phyloP scores from a whole-genome alignment of 2,113 vertebrate genomes.

The Todiramphus chloris region DNA sequence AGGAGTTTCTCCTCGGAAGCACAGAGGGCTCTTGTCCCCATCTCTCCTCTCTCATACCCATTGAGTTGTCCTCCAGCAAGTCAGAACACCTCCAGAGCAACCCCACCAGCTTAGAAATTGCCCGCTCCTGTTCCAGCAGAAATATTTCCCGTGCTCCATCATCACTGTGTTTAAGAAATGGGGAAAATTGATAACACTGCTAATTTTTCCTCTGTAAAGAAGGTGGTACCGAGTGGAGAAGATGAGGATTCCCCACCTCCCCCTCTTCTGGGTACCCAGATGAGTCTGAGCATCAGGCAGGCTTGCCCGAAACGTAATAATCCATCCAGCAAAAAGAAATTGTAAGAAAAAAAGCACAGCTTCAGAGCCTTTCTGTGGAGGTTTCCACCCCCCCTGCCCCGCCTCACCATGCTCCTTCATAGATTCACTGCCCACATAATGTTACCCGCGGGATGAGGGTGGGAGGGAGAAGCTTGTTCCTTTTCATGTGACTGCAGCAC shows the following conservation, averaged over 20 bases:
- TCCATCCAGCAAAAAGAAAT: not conserved
- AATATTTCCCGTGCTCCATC: not conserved
- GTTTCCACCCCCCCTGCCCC: not conserved
- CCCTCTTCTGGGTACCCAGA: not conserved
- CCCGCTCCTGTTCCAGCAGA: not conserved
- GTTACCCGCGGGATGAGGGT: not conserved
- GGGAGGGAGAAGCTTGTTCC: conserved; percentile 13
- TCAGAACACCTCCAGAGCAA: not conserved
- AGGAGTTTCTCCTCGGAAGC: not conserved
- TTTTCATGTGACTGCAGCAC: conserved; percentile 27
- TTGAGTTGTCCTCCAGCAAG: not conserved
- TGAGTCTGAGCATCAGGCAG: not conserved
- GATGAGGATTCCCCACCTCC: not conserved
- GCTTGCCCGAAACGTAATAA: not conserved
- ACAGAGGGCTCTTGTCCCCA: not conserved
- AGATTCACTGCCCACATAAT: conserved; percentile 25
- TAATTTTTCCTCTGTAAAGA: not conserved
- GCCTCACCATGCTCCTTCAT: not conserved
- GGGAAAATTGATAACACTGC: not conserved
- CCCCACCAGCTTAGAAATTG: not conserved
- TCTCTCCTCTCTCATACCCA: not conserved
- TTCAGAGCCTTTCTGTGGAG: not conserved
- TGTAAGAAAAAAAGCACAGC: not conserved
- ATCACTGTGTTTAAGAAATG: not conserved
- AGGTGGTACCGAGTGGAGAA: not conserved